Percentiles rank a stretch among this genome's conserved stretches.
Evolutionary conservation across 2,113 vertebrate genomes (phyloP).

Genomic region (Mesoclemmys tuberculata): DNA sequence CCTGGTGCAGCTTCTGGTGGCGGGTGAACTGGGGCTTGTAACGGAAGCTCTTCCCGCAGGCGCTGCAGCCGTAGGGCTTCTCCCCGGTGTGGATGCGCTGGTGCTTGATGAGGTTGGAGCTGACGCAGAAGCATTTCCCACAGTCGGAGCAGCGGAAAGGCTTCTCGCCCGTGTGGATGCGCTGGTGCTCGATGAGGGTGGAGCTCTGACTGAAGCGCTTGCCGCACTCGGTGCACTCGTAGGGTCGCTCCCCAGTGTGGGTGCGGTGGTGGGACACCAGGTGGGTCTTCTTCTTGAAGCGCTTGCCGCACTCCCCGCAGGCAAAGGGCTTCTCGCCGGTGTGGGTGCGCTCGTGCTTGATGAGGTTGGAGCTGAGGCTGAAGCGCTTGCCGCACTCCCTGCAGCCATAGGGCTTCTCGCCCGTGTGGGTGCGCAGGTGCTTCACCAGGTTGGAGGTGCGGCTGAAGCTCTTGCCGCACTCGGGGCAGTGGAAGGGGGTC

Average conservation of each 20-base stretch:
- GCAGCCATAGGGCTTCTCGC: not conserved
- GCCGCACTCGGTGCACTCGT: not conserved
- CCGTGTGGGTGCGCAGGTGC: not conserved
- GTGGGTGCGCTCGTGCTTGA: not conserved
- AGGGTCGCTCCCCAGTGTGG: not conserved
- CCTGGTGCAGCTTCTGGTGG: conserved; percentile 48
- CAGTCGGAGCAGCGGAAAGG: not conserved
- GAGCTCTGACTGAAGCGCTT: not conserved
- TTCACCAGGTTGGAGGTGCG: conserved; percentile 14
- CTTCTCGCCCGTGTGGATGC: not conserved
- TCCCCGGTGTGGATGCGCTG: not conserved
- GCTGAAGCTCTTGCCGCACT: conserved; percentile 20
- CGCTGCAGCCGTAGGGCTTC: conserved; percentile 9
- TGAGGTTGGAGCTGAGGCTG: not conserved
- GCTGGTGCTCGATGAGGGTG: not conserved
- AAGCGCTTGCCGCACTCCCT: not conserved
- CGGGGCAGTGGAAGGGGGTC: not conserved
- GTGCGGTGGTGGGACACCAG: not conserved
- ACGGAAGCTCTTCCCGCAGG: conserved; percentile 13
- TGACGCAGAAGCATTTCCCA: not conserved
- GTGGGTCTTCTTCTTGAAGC: not conserved
- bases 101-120: not conserved
- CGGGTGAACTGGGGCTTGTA: not conserved
- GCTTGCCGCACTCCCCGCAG: not conserved
- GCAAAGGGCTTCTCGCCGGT: not conserved